Conservation (phyloP, 2,888 invertebrate genomes). For the Diplazon laetatorius region DNA sequence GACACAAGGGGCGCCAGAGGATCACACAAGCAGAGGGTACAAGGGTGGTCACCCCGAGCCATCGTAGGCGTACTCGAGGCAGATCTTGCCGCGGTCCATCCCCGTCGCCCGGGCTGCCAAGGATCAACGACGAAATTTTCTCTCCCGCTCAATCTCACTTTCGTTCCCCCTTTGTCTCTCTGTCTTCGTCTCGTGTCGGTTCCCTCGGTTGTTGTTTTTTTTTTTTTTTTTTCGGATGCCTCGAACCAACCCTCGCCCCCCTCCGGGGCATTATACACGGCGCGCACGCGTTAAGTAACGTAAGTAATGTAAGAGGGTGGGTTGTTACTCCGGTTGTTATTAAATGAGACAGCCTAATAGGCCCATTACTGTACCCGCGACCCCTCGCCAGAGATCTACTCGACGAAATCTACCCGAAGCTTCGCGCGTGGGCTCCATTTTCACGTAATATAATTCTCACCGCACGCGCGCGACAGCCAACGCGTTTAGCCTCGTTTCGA, state of each 20-base stretch:
- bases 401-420: slow-evolving; percentile 26
- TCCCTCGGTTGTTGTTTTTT: slow-evolving; percentile 64
- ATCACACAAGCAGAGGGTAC: slow-evolving; percentile 37
- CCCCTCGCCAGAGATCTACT: slow-evolving; percentile 48
- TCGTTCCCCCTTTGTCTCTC: slow-evolving; percentile 72
- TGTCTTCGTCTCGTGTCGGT: too few relatives aligned
- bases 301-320: slow-evolving; percentile 81
- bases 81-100: too few relatives aligned
- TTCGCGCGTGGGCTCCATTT: slow-evolving; percentile 74
- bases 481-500: slow-evolving; percentile 11
- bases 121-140: slow-evolving; percentile 57
- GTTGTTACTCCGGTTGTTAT: slow-evolving; percentile 81
- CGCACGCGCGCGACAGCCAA: slow-evolving; percentile 74
- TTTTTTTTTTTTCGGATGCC: too few relatives aligned
- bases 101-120: too few relatives aligned
- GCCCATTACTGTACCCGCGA: slow-evolving; percentile 80
- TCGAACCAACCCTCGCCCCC: slow-evolving; percentile 23
- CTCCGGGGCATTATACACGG: slow-evolving; percentile 55
- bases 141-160: slow-evolving; percentile 68
- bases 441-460: slow-evolving; percentile 80
- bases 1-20: slow-evolving; percentile 45
- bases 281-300: slow-evolving; percentile 76
- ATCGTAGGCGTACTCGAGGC: slow-evolving; percentile 48
- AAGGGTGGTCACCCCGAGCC: slow-evolving; percentile 50
- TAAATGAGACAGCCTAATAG: slow-evolving; percentile 83